Evolutionary conservation across 2,888 invertebrate species (phyloP).

Genomic region (Endomychus coccineus): DNA sequence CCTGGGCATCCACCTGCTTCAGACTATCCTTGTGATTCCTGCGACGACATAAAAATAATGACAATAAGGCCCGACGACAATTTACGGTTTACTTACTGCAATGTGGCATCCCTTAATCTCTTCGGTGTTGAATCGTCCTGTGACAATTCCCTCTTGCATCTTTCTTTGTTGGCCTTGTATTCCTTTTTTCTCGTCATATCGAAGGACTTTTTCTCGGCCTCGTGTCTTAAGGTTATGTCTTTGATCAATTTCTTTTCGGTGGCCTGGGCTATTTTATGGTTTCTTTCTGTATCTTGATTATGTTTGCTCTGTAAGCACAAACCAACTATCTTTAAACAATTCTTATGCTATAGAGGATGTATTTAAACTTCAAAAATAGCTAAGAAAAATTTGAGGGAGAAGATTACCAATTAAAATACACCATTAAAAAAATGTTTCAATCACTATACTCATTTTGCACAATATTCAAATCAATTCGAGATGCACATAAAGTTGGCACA

Average conservation of each 20-base stretch:
- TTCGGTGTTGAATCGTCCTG: constrained; percentile 90
- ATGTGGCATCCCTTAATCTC: constrained; percentile 80
- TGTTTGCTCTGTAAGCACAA: constrained; percentile 54
- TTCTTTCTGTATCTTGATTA: constrained; percentile 69
- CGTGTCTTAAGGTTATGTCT: constrained; percentile 83
- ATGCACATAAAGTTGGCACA: no score
- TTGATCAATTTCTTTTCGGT: constrained; percentile 91
- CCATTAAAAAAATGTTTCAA: no score
- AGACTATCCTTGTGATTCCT: constrained; percentile 85
- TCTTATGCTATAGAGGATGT: no score
- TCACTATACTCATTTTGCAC: no score
- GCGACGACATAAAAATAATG: constrained; percentile 17
- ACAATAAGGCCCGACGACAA: constrained; percentile 5
- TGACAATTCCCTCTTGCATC: constrained; percentile 90
- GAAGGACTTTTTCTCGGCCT: constrained; percentile 86
- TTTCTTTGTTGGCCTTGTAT: constrained; percentile 92
- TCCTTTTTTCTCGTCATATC: constrained; percentile 91
- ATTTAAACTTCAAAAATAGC: no score
- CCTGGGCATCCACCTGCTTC: constrained; percentile 84
- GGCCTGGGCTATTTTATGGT: constrained; percentile 77
- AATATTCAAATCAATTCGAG: no score
- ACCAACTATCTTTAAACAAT: not conserved
- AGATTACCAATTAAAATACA: no score
- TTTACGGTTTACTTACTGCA: constrained; percentile 56
- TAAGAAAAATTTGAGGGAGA: no score